A percentile compares a stretch with the other conserved stretches of the same genome.
These are phyloP conservation scores for Sarcophaga variegata DNA, from an alignment of 2,888 invertebrate genomes.

Conservation along the genomic window DNA sequence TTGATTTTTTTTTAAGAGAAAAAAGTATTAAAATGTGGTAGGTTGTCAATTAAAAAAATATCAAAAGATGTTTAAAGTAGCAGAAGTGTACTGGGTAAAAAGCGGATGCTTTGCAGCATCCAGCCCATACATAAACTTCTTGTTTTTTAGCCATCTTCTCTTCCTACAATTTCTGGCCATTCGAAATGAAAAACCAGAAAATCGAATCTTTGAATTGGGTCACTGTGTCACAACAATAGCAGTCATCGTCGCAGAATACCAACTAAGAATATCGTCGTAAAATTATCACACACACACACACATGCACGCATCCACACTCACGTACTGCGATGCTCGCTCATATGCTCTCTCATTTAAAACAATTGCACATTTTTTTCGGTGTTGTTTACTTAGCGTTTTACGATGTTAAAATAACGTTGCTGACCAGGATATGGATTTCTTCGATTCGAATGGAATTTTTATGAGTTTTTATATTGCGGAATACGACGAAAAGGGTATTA, in stretches of 20 bases:
- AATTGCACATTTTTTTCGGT: constrained; percentile 2
- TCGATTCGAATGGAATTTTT: no score
- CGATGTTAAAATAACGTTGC: no score
- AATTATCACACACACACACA: constrained; percentile 7
- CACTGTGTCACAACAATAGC: constrained; percentile 76
- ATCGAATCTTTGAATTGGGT: constrained; percentile 79
- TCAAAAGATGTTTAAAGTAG: no score
- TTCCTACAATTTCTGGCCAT: constrained; percentile 69
- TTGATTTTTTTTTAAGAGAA: constrained; percentile 16
- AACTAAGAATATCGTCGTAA: constrained; percentile 20
- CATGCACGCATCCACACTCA: constrained; percentile 13
- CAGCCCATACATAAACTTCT: constrained; percentile 25
- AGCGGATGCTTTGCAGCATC: constrained; percentile 14
- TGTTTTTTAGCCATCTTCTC: constrained; percentile 70
- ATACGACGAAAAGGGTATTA: no score
- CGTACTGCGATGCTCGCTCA: background rate
- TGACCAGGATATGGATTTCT: no score
- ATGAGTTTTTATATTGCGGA: no score
- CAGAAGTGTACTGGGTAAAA: background rate
- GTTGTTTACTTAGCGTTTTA: no score
- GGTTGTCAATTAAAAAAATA: no score
- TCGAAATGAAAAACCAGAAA: constrained; percentile 77
- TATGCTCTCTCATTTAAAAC: background rate
- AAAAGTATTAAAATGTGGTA: no score
- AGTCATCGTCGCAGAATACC: constrained; percentile 57